Conservation (phyloP, 1,140 invertebrate genomes). For the Tetramorium simillimum region DNA sequence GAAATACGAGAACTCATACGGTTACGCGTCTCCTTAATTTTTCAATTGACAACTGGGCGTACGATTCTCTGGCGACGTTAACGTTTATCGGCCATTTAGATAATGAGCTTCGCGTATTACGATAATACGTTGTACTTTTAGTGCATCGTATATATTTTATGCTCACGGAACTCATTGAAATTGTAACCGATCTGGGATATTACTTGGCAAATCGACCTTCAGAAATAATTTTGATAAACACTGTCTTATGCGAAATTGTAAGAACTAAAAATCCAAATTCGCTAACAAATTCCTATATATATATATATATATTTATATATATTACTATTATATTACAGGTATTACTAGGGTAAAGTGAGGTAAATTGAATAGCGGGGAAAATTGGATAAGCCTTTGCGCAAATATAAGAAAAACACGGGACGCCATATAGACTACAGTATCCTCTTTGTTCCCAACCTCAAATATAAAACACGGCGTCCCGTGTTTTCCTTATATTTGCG, state of each 20-base stretch:
- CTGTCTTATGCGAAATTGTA: not conserved
- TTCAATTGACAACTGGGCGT: not conserved
- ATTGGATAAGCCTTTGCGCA: no score
- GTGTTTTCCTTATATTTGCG: no score
- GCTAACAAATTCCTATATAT: not conserved
- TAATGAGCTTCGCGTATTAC: not conserved
- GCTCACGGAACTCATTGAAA: not conserved
- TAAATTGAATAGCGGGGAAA: no score
- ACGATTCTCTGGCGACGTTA: not conserved
- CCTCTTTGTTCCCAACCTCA: no score
- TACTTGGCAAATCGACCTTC: not conserved
- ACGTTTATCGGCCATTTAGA: constrained; percentile 11
- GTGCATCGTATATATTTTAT: constrained; percentile 20
- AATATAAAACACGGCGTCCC: no score
- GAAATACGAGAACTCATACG: not conserved
- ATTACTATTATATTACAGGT: no score
- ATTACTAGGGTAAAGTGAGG: no score
- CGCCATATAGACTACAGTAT: no score
- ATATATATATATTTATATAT: not conserved
- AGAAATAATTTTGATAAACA: constrained; percentile 5
- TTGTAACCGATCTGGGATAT: not conserved
- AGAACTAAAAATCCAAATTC: not conserved
- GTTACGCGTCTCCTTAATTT: not conserved
- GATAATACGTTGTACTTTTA: not conserved
- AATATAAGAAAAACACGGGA: no score